Conservation (phyloP, 1,140 invertebrate genomes). For the Drosophila busckii region DNA sequence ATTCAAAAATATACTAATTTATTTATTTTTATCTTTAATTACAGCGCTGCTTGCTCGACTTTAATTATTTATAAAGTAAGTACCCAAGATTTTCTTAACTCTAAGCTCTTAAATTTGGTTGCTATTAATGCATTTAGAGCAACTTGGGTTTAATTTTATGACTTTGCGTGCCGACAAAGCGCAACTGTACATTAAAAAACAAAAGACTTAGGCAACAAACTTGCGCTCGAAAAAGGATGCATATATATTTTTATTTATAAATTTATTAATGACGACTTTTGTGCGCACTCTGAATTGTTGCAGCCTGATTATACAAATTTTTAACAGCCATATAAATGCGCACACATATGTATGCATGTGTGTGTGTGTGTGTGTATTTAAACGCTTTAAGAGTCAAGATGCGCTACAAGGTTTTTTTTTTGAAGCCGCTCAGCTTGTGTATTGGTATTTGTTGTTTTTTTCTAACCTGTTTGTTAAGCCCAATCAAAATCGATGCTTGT, state of each 20-base stretch:
- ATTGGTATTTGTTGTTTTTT: constrained; percentile 28
- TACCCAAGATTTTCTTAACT: too few species aligned
- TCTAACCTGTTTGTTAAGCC: constrained; percentile 59
- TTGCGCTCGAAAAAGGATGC: constrained; percentile 11
- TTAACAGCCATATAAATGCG: too few species aligned
- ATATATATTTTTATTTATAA: constrained; percentile 33
- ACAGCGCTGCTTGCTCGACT: too few species aligned
- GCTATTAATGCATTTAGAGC: too few species aligned
- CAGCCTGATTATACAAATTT: background rate
- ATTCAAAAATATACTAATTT: too few species aligned
- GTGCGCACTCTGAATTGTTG: constrained; percentile 8
- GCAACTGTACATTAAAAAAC: too few species aligned
- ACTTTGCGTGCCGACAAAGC: background rate
- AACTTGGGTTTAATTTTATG: too few species aligned
- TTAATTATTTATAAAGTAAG: too few species aligned
- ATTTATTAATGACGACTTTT: constrained; percentile 26
- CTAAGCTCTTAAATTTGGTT: too few species aligned
- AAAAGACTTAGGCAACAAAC: constrained; percentile 64
- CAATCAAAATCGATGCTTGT: constrained; percentile 12
- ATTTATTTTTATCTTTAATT: too few species aligned
- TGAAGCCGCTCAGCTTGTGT: background rate
- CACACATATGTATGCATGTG: too few species aligned
- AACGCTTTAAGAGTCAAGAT: constrained; percentile 54
- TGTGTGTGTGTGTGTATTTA: background rate
- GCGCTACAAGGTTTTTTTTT: constrained; percentile 53